Percentiles rank a stretch among this genome's conserved stretches.
Evolutionary conservation across 2,888 invertebrate genomes (phyloP).

Genomic region (Caenorhabditis sp.): DNA sequence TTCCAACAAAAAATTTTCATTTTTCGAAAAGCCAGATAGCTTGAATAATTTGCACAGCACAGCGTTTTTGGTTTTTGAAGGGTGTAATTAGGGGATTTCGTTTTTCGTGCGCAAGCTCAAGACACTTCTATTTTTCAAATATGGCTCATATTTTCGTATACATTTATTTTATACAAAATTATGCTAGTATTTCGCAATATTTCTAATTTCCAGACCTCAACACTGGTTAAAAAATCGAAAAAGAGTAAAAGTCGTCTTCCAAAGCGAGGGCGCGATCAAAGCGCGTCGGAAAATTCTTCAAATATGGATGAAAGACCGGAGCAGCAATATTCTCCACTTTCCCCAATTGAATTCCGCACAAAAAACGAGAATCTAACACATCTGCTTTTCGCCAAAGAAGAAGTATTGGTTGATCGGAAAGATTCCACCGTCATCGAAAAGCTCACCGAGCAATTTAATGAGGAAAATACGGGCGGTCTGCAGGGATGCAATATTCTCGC

Average conservation of each 20-base stretch:
- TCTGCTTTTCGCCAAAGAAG: conserved; percentile 32
- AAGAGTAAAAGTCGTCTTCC: conserved; percentile 6
- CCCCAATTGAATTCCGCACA: not conserved
- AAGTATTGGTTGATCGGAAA: conserved; percentile 23
- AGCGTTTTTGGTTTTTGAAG: too few relatives aligned
- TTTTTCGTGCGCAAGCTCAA: too few relatives aligned
- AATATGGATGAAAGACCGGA: not conserved
- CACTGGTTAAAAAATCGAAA: conserved; percentile 29
- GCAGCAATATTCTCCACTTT: not conserved
- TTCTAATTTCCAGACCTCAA: not conserved
- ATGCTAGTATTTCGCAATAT: too few relatives aligned
- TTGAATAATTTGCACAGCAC: too few relatives aligned
- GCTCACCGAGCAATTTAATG: conserved; percentile 26
- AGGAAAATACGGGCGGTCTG: conserved; percentile 16
- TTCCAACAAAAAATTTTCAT: too few relatives aligned
- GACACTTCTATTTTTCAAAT: too few relatives aligned
- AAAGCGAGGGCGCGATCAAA: not conserved
- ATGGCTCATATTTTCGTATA: too few relatives aligned
- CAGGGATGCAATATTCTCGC: conserved; percentile 6
- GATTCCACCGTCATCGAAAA: conserved; percentile 28
- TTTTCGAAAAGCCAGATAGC: too few relatives aligned
- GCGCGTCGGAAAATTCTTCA: not conserved
- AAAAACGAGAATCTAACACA: conserved; percentile 21
- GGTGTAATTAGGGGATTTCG: too few relatives aligned
- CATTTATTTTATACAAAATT: too few relatives aligned